These are phyloP conservation scores for Sylvia atricapilla DNA, from an alignment of 2,113 vertebrate species.

Conservation along the genomic window DNA sequence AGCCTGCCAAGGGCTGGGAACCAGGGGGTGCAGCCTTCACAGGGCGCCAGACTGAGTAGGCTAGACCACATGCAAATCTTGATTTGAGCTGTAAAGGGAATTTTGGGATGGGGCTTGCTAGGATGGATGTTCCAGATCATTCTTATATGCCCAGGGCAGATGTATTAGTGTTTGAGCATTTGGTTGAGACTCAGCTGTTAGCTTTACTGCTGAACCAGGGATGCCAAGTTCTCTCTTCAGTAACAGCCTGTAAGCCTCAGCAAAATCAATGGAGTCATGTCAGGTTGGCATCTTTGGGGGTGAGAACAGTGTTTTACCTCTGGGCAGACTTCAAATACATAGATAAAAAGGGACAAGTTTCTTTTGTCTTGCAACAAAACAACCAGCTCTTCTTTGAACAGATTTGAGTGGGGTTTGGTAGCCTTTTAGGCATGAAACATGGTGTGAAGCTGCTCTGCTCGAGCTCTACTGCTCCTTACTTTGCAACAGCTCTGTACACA, in stretches of 20 bases:
- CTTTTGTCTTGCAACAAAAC: not conserved
- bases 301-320: not conserved
- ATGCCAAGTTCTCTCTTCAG: not conserved
- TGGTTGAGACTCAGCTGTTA: not conserved
- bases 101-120: not conserved
- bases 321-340: not conserved
- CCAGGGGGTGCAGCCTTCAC: not conserved
- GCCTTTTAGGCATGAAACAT: not conserved
- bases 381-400: not conserved
- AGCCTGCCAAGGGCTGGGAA: not conserved
- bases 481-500: not conserved
- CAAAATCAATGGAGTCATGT: not conserved
- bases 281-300: accelerated
- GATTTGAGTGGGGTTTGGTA: not conserved
- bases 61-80: not conserved
- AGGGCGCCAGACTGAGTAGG: not conserved
- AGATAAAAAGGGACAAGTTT: not conserved
- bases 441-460: not conserved
- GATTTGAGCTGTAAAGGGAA: not conserved
- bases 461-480: not conserved
- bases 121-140: not conserved
- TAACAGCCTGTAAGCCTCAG: not conserved
- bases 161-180: not conserved
- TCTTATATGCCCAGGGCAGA: not conserved
- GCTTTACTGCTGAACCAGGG: not conserved